phyloP scores from a whole-genome alignment of 2,797 vertebrate genomes.

The Serranus cabrilla region DNA sequence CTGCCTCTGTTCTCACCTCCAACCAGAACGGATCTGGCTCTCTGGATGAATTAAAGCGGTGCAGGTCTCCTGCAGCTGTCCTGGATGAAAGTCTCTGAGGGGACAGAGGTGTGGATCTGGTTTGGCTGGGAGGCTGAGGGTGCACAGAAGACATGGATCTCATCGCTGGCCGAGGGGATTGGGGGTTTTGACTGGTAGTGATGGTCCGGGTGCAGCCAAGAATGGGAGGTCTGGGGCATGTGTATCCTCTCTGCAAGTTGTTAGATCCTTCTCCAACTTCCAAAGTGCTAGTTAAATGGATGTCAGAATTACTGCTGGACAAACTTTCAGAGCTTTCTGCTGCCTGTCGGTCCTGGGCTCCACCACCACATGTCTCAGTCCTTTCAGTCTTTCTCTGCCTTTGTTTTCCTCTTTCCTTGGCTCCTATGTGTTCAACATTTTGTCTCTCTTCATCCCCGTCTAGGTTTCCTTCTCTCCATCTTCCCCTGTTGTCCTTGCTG shows the following conservation, averaged over 20 bases:
- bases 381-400: slow-evolving; percentile 39
- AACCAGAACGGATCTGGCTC: slow-evolving; percentile 69
- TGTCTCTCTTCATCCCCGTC: slow-evolving; percentile 48
- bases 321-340: slow-evolving; percentile 44
- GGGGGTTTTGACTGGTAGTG: slow-evolving; percentile 42
- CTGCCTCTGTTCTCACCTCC: slow-evolving; percentile 54
- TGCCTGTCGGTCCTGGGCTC: slow-evolving; percentile 23
- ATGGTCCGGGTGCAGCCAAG: slow-evolving; percentile 25
- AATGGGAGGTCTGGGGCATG: slow-evolving; percentile 15
- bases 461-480: slow-evolving; percentile 60
- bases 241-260: slow-evolving; percentile 43
- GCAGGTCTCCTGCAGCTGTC: slow-evolving; percentile 58
- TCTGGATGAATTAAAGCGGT: slow-evolving; percentile 64
- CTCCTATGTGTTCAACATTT: slow-evolving; percentile 18
- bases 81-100: slow-evolving; percentile 52
- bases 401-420: slow-evolving; percentile 37
- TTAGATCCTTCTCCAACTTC: slow-evolving; percentile 72
- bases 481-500: slow-evolving; percentile 81
- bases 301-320: slow-evolving; percentile 53
- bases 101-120: slow-evolving; percentile 39
- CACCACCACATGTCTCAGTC: slow-evolving; percentile 32
- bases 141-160: slow-evolving; percentile 11
- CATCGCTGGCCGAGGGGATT: background rate
- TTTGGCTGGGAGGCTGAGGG: slow-evolving; percentile 31
- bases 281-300: slow-evolving; percentile 40